Base-by-base conservation (phyloP, 1,140 invertebrate genomes). In the Ceratitis capitata region DNA sequence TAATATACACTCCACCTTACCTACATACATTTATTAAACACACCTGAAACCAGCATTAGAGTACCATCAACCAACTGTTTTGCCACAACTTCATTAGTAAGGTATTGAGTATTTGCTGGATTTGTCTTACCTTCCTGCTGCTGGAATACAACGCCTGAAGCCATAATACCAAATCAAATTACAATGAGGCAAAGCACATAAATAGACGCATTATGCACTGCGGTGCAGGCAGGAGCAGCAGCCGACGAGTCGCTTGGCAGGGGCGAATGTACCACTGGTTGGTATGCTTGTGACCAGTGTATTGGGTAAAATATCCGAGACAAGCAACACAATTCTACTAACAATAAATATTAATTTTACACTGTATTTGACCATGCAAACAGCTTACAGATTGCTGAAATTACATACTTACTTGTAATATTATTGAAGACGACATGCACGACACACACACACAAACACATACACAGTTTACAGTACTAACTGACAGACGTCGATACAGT, bases 271-370 rank as follows among this genome's bases (percentile, higher is more conserved):
- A n/a, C n/a, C n/a, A n/a, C n/a, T n/a, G n/a, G 26, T 4, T 2
- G 26, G 58, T 3, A 61, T 32, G 14, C 12, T 23, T 29, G 29
- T 61, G 12, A 61, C 58, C 26, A 56, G 53, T n/a, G n/a, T 19
- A 56, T 23, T 23, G n/a, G n/a, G 1, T 56, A 7, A n/a, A 56
- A 56, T 56, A 56, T 56, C 23, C 16, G 23, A 6, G 12, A 56
- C 53, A 61, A 29, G 58, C 23, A 61, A 61, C 58, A 61, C 58
- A 61, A 61, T 61, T 61, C 58, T 29, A 61, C 58, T 29, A 61
- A 29, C 58, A 61, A 61, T 61, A 61, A 61, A 61, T 61, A 61
- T 61, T 61, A 61, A 61, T 61, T 61, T 61, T 61, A 61, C 58
- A 61, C 58, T 61, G 58, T 61, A 23, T 61, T 61, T 29, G 12